Evolutionary conservation across 2,888 invertebrate species (phyloP), one percentile per base, ranked within the genome.

Genomic region (Lochmaea capreae): DNA sequence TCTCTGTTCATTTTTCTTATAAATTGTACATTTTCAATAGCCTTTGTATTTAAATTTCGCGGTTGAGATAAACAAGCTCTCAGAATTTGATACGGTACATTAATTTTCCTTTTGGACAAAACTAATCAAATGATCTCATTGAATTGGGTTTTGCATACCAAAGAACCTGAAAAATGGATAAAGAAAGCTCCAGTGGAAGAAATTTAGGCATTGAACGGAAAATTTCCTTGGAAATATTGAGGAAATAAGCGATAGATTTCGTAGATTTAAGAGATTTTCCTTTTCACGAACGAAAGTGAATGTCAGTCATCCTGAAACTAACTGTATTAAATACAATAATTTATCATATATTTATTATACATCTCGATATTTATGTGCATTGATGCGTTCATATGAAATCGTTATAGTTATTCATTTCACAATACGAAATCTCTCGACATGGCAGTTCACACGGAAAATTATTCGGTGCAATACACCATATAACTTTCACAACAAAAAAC

Each of bases 351-450:
- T 46, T 46, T 46, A 12, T 46, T 2, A n/a, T n/a, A n/a, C n/a
- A n/a, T 33, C n/a, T 49, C 67, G n/a, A 67, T n/a, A 22, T 58
- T 67, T 59, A 18, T 62, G 61, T 69, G n/a, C 58, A 62, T 12
- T 12, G 68, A 62, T 52, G 61, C 68, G 68, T 69, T 14, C 52
- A 52, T 61, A 68, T 39, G 16, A 61, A 68, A 68, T 61, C 49
- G 61, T 61, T 68, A 68, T 59, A 46, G 59, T 59, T 46, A 57
- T 52, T 72, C 14, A 57, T 52, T 72, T 18, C 65, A 65, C 33
- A 58, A 68, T 65, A 18, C 63, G 62, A 67, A 68, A 72, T 68
- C 57, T 68, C 58, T 67, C 67, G 68, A 65, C 62, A 67, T 39
- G 67, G 63, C 63, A 61, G 39, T 69, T 69, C 72, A 61, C 33